Evolutionary conservation across 1,140 invertebrate genomes (phyloP).

Genomic region (Spodoptera litura): DNA sequence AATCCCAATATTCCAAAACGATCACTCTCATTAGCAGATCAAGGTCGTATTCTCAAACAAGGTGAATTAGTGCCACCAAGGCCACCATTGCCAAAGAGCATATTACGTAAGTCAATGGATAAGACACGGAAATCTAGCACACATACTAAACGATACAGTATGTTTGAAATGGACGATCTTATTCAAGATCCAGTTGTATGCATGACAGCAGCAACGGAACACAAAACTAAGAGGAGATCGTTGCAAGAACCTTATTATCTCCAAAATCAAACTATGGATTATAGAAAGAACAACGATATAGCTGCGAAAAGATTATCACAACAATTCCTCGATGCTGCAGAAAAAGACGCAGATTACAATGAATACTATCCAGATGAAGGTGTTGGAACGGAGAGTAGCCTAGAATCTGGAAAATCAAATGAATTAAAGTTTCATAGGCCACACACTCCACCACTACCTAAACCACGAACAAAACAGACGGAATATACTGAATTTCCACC

Average conservation of each 20-base stretch:
- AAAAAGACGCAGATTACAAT: conserved; percentile 85
- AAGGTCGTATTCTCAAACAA: conserved; percentile 81
- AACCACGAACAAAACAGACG: conserved; percentile 79
- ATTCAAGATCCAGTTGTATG: conserved; percentile 82
- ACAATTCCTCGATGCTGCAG: conserved; percentile 83
- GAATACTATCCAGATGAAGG: conserved; percentile 85
- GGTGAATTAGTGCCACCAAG: conserved; percentile 88
- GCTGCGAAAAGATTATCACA: conserved; percentile 85
- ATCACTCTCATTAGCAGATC: conserved; percentile 88
- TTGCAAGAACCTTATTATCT: conserved; percentile 91
- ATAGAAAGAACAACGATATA: conserved; percentile 88
- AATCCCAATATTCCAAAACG: conserved; percentile 88
- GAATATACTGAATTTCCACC: conserved; percentile 83
- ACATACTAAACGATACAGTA: conserved; percentile 90
- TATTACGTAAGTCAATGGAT: conserved; percentile 88
- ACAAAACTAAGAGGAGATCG: conserved; percentile 89
- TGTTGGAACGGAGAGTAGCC: conserved; percentile 84
- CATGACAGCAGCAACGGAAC: conserved; percentile 82
- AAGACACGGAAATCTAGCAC: conserved; percentile 86
- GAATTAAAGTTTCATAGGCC: conserved; percentile 85
- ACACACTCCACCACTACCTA: conserved; percentile 84
- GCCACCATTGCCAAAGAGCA: conserved; percentile 90
- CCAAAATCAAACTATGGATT: conserved; percentile 87
- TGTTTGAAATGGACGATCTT: conserved; percentile 91
- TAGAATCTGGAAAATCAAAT: conserved; percentile 85